Percentiles rank a stretch among this genome's conserved stretches.
phyloP scores from a whole-genome alignment of 30 jellyfish, hydroid and myxozoan genomes.

The Nemopilema nomurai region DNA sequence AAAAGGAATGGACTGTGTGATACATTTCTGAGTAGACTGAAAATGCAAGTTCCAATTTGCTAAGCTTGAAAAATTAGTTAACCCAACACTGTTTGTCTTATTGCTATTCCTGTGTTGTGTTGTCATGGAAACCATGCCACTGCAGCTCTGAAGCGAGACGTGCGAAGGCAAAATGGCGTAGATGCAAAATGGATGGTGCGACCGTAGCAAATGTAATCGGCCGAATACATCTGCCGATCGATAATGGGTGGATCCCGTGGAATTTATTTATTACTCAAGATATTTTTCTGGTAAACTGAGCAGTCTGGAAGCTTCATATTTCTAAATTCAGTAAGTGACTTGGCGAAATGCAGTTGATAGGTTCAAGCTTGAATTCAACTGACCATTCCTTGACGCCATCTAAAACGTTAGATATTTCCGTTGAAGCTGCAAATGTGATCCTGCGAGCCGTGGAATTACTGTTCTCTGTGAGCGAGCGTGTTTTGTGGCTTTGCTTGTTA shows the following conservation, averaged over 20 bases:
- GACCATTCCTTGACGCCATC: too few relatives aligned
- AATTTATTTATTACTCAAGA: too few relatives aligned
- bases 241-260: background rate
- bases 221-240: background rate
- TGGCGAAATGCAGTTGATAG: too few relatives aligned
- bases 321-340: background rate
- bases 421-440: background rate
- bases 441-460: background rate
- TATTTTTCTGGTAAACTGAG: background rate
- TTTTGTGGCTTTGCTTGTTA: background rate
- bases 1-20: too few relatives aligned
- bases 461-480: background rate
- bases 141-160: slow-evolving; percentile 30
- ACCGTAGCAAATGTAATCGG: background rate
- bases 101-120: background rate
- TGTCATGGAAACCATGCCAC: slow-evolving; percentile 23
- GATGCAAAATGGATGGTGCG: background rate
- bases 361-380: too few relatives aligned
- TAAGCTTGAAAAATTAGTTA: too few relatives aligned
- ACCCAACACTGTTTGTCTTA: background rate
- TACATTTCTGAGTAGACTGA: too few relatives aligned
- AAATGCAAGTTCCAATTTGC: too few relatives aligned
- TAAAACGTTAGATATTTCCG: background rate
- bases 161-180: slow-evolving; percentile 27
- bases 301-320: background rate